phyloP scores from a whole-genome alignment of 2,113 vertebrate genomes.

The Petrocephalus microphthalmus region DNA sequence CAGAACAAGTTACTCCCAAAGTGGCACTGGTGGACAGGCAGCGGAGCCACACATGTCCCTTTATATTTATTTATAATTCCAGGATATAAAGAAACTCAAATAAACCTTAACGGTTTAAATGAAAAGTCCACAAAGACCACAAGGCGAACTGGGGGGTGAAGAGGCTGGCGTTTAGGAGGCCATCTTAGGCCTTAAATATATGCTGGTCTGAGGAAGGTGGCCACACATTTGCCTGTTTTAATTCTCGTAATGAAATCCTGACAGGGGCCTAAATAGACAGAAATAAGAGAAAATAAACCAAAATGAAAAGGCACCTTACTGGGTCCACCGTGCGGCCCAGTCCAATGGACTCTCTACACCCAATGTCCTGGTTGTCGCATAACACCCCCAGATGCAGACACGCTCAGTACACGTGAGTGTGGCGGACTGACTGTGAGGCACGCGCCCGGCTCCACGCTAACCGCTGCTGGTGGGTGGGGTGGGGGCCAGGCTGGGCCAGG shows the following conservation, averaged over 20 bases:
- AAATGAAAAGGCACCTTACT: slow-evolving; percentile 23
- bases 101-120: slow-evolving; percentile 1
- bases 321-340: not conserved
- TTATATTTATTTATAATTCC: slow-evolving; percentile 4
- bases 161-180: not conserved
- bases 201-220: not conserved
- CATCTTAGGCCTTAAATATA: not conserved
- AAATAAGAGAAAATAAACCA: not conserved
- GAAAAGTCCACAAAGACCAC: not conserved
- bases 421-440: not conserved
- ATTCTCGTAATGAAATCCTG: slow-evolving; percentile 10
- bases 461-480: not conserved
- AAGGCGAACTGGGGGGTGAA: not conserved
- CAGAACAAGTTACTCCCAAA: not conserved
- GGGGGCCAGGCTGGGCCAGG: not conserved
- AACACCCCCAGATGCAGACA: not conserved
- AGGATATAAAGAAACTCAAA: not conserved
- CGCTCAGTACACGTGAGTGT: not conserved
- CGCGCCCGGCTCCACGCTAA: not conserved
- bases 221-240: not conserved
- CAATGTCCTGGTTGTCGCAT: not conserved
- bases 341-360: not conserved
- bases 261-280: not conserved
- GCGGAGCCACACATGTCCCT: not conserved
- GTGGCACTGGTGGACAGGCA: not conserved